Evolutionary conservation across 2,888 invertebrate species (phyloP).

Genomic region (Drosophila neotestacea): DNA sequence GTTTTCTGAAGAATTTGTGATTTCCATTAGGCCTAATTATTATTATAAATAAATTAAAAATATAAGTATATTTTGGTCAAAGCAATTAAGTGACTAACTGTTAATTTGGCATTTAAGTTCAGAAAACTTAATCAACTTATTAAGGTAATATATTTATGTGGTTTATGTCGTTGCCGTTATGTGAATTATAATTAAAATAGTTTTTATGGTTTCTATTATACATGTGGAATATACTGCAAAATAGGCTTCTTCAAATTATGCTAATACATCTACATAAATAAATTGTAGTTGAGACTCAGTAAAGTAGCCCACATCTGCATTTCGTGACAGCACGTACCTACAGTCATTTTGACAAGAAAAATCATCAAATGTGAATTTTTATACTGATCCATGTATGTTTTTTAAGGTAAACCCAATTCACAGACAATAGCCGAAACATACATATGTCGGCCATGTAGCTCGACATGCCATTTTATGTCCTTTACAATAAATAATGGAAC

Average conservation of each 20-base stretch:
- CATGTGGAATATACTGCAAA: background rate
- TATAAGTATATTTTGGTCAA: no score
- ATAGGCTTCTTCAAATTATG: slow-evolving; percentile 15
- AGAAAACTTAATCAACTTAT: background rate
- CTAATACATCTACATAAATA: slow-evolving; percentile 1
- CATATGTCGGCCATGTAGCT: slow-evolving; percentile 47
- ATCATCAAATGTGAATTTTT: slow-evolving; percentile 38
- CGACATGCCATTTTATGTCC: slow-evolving; percentile 57
- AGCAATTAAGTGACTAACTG: no score
- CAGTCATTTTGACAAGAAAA: slow-evolving; percentile 21
- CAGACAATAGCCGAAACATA: slow-evolving; percentile 36
- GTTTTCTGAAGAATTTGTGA: no score
- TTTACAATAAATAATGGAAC: slow-evolving; percentile 20
- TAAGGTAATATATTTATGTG: background rate
- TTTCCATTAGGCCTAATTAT: no score
- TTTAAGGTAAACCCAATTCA: slow-evolving; percentile 33
- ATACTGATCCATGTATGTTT: slow-evolving; percentile 16
- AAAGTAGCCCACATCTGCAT: background rate
- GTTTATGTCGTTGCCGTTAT: background rate
- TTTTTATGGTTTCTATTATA: background rate
- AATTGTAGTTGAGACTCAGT: slow-evolving; percentile 12
- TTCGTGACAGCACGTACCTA: slow-evolving; percentile 52
- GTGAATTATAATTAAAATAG: background rate
- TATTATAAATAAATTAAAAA: no score
- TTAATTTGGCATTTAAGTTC: background rate